Evolutionary conservation across 2,113 vertebrate genomes (phyloP).

Genomic region (human): DNA sequence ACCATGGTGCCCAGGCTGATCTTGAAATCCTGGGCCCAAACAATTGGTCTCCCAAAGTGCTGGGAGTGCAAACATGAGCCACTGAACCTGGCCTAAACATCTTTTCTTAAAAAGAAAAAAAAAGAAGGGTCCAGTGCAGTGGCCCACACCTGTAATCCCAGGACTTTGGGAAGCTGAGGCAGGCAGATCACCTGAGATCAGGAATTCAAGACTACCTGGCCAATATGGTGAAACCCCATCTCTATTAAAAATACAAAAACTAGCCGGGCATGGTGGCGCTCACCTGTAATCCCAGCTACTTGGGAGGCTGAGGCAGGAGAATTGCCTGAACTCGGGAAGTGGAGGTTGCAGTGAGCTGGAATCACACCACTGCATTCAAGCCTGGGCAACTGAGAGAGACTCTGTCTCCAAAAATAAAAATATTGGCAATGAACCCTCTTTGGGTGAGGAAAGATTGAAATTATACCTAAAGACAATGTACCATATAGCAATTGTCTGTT

Average conservation of each 20-base stretch:
- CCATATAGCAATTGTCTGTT: neutral
- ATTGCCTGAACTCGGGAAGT: too few relatives aligned
- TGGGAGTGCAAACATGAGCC: neutral
- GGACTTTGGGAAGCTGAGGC: too few relatives aligned
- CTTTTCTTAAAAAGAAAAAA: neutral
- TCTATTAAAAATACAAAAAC: too few relatives aligned
- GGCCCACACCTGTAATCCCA: too few relatives aligned
- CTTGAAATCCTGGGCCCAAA: neutral
- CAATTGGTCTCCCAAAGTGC: neutral
- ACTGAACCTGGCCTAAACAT: neutral
- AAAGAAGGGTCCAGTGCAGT: neutral
- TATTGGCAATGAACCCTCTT: neutral
- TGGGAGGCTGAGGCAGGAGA: too few relatives aligned
- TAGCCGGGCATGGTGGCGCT: accelerated
- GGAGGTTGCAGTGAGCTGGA: too few relatives aligned
- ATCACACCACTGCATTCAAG: neutral
- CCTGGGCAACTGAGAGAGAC: neutral
- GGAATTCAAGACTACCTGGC: too few relatives aligned
- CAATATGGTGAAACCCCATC: too few relatives aligned
- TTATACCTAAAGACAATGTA: neutral
- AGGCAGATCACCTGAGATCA: too few relatives aligned
- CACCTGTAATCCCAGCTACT: too few relatives aligned
- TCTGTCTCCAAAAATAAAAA: neutral
- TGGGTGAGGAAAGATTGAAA: neutral
- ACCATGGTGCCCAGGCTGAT: neutral